These are phyloP conservation scores for Physocephala rufipes DNA, from an alignment of 2,888 invertebrate species.

Conservation along the genomic window DNA sequence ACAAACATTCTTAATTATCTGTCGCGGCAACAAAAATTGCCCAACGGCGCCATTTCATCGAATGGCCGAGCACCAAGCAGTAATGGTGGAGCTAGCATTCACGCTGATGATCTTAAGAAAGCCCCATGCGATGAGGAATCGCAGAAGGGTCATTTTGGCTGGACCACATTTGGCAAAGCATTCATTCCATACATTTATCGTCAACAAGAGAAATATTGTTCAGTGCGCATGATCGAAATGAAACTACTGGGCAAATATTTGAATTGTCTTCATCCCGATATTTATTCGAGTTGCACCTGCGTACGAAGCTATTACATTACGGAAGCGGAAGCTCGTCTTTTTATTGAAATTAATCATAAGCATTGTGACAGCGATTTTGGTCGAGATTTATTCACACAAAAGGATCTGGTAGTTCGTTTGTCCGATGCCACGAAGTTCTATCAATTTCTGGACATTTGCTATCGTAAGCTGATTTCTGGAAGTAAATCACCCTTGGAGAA, in stretches of 20 bases:
- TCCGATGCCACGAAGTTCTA: constrained; percentile 91
- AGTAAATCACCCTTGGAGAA: constrained; percentile 78
- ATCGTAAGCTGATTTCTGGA: constrained; percentile 79
- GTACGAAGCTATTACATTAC: constrained; percentile 94
- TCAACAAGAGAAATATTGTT: constrained; percentile 84
- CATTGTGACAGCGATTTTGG: constrained; percentile 94
- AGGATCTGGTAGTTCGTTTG: constrained; percentile 89
- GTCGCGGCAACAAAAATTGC: constrained; percentile 64
- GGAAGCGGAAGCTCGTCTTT: constrained; percentile 85
- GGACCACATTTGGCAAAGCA: constrained; percentile 86
- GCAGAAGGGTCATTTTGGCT: constrained; percentile 85
- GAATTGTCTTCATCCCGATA: constrained; percentile 86
- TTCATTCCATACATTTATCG: constrained; percentile 91
- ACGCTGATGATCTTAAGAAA: constrained; percentile 54
- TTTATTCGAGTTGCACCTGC: constrained; percentile 89
- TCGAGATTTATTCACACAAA: constrained; percentile 83
- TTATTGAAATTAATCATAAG: constrained; percentile 91
- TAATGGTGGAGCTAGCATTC: constrained; percentile 55
- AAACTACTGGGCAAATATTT: constrained; percentile 90
- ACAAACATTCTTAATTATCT: constrained; percentile 73
- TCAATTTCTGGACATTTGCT: constrained; percentile 89
- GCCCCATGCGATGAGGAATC: constrained; percentile 75
- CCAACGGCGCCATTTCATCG: constrained; percentile 51
- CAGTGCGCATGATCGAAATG: constrained; percentile 93
- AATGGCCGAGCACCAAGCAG: constrained; percentile 39